Conservation (phyloP, 2,888 invertebrate species). For the Amblyjoppa proteus region DNA sequence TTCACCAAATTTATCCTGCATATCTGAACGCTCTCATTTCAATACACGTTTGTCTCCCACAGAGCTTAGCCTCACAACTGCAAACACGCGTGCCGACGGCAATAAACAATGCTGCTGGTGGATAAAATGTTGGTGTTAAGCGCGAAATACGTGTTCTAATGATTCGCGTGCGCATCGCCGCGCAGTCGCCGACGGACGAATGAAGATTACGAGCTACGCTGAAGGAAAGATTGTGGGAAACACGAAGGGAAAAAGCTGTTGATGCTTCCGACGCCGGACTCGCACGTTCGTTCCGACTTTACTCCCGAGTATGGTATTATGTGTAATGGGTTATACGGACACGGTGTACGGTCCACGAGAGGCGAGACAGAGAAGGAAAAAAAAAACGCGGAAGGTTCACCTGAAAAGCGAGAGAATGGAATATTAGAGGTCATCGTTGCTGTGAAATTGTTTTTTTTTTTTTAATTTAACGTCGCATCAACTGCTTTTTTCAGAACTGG, state of each 20-base stretch:
- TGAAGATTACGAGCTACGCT: slow-evolving; percentile 22
- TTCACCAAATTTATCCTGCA: not conserved
- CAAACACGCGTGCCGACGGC: not conserved
- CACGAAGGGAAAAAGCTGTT: slow-evolving; percentile 27
- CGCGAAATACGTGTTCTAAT: slow-evolving; percentile 68
- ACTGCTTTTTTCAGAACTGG: too few species aligned
- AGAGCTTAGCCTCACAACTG: not conserved
- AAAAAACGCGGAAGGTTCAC: not conserved
- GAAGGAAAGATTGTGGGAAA: slow-evolving; percentile 35
- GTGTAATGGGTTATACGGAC: not conserved
- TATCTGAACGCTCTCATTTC: not conserved
- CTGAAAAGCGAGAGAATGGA: not conserved
- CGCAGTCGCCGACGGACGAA: slow-evolving; percentile 5
- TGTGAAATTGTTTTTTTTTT: not conserved
- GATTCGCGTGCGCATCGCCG: slow-evolving; percentile 51
- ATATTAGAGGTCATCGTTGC: not conserved
- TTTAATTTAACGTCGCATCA: not conserved
- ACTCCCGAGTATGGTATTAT: slow-evolving; percentile 20
- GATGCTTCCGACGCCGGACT: slow-evolving; percentile 18
- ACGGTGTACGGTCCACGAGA: not conserved
- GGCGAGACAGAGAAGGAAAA: not conserved
- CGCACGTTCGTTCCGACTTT: not conserved
- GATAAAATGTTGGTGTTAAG: slow-evolving; percentile 67
- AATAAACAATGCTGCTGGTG: slow-evolving; percentile 4
- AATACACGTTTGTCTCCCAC: not conserved